Conservation (phyloP, 1,140 invertebrate species). For the Ganaspis sp. region DNA sequence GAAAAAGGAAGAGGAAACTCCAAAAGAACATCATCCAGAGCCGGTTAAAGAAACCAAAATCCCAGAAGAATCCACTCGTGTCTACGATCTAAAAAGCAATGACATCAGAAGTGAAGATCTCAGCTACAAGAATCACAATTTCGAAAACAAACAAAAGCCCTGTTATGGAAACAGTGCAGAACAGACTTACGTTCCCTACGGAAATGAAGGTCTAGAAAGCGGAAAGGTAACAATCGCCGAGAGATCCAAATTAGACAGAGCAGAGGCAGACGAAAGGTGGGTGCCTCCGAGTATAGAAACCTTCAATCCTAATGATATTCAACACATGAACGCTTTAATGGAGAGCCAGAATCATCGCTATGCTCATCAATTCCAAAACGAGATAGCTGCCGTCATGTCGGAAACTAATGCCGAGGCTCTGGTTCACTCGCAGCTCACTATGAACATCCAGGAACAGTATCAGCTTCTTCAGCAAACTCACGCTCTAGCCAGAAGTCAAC, state of each 20-base stretch:
- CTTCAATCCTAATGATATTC: constrained; percentile 69
- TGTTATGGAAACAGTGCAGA: constrained; percentile 66
- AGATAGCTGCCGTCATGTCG: constrained; percentile 61
- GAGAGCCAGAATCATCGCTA: constrained; percentile 73
- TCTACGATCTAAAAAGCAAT: constrained; percentile 3
- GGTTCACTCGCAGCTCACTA: constrained; percentile 65
- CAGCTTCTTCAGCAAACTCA: constrained; percentile 57
- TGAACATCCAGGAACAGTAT: constrained; percentile 71
- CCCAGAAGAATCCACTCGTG: not conserved
- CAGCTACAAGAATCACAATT: constrained; percentile 48
- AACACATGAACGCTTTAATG: constrained; percentile 70
- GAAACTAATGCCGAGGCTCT: constrained; percentile 61
- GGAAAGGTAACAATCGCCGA: constrained; percentile 68
- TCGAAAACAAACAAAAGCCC: constrained; percentile 67
- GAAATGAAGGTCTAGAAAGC: constrained; percentile 64
- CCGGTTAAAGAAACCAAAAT: constrained; percentile 46
- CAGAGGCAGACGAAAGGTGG: constrained; percentile 81
- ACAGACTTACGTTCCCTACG: constrained; percentile 57
- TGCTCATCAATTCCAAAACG: constrained; percentile 66
- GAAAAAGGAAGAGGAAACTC: constrained; percentile 49
- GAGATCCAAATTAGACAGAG: constrained; percentile 74
- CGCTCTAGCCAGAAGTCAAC: not conserved
- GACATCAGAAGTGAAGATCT: constrained; percentile 41
- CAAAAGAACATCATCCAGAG: constrained; percentile 33
- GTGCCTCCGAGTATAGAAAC: constrained; percentile 79